Evolutionary conservation across 2,113 vertebrate species (phyloP), one percentile per base, ranked within the genome.

Genomic region (Oceanodroma tethys): DNA sequence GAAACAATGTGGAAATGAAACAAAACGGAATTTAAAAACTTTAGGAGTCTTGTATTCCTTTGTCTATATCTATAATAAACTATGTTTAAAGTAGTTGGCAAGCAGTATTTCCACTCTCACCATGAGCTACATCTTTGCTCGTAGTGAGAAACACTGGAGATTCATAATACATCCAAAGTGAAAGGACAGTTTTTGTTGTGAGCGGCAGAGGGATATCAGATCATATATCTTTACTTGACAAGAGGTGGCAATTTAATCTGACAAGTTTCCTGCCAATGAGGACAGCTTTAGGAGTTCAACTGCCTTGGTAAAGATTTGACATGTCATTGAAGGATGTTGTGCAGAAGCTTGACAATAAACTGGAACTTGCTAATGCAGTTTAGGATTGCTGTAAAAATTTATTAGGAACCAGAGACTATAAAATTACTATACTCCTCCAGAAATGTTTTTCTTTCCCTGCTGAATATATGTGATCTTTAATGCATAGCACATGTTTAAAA

Each of bases 371-470:
- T 98, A 98, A 98, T 98, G 95, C 75, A 90, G 91, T 98, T 98
- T 95, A 97, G 94, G 72, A 94, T 96, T 95, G 97, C 97, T 98
- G 96, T 98, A 97, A 97, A 98, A 98, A 98, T 96, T 97, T 98
- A 98, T 98, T 98, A 98, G 97, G 98, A 98, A 98, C 88, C 96
- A 97, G 96, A 97, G 97, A 96, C 93, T 98, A 95, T 98, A 98
- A 98, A 98, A 98, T 98, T 97, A 95, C 96, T 97, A 43, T 92
- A 91, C 81, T 98, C 70, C 63, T 97, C 80, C 53, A 93, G 90
- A 96, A 97, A 88, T 97, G 91, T 97, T 98, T 97, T 97, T 88
- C 85, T 94, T 97, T 97, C 78, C 72, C 84, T 97, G 68, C 83
- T 98, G 97, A 97, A 98, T 98, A 94, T 98, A 97, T 98, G 93